Percentiles rank a stretch among this genome's conserved stretches.
Conservation (phyloP, 1,140 invertebrate genomes). For the Globodera rostochiensis region DNA sequence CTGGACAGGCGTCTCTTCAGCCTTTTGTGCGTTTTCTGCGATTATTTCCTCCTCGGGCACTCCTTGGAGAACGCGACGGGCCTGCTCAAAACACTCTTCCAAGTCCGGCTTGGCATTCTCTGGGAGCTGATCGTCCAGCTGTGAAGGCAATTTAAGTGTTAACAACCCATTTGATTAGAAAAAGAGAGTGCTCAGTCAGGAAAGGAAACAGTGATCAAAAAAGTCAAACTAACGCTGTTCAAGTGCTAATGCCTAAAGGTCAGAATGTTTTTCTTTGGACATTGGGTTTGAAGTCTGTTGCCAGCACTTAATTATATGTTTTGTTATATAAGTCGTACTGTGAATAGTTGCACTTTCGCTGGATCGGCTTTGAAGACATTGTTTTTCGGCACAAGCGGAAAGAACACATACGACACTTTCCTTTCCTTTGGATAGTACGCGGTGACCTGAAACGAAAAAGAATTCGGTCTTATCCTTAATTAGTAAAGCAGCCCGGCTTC, state of each 20-base stretch:
- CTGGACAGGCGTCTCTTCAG: not conserved
- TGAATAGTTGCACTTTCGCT: constrained; percentile 24
- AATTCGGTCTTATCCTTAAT: not conserved
- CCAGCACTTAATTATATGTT: not conserved
- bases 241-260: too few species aligned
- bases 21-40: constrained; percentile 11
- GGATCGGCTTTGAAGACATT: constrained; percentile 27
- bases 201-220: too few species aligned
- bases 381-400: constrained; percentile 24
- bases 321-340: not conserved
- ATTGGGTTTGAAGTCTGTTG: not conserved
- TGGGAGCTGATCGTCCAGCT: constrained; percentile 16
- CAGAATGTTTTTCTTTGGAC: not conserved
- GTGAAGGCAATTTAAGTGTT: not conserved
- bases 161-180: too few species aligned
- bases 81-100: constrained; percentile 25
- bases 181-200: too few species aligned
- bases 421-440: constrained; percentile 32
- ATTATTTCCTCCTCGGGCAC: constrained; percentile 19
- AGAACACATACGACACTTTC: constrained; percentile 34
- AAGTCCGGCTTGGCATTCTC: constrained; percentile 20
- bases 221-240: too few species aligned
- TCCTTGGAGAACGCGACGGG: constrained; percentile 13
- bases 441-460: constrained; percentile 28
- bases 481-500: not conserved